phyloP scores from a whole-genome alignment of 2,888 invertebrate genomes.

The Mantis religiosa region DNA sequence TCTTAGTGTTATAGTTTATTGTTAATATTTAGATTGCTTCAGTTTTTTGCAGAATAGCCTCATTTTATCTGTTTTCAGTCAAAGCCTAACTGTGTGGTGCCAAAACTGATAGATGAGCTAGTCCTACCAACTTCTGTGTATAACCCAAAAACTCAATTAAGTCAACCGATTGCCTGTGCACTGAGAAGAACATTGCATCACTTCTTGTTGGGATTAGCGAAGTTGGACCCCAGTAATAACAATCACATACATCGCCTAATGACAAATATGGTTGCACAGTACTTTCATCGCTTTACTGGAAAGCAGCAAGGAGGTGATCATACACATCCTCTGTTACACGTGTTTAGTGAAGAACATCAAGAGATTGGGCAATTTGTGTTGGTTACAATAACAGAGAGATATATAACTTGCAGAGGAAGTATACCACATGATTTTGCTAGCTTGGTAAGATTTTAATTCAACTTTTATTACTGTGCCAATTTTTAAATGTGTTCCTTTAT shows the following conservation, averaged over 20 bases:
- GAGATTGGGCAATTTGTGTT: not conserved
- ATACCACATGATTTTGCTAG: not conserved
- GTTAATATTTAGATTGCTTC: too few relatives aligned
- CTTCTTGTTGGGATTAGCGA: conserved; percentile 50
- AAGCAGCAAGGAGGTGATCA: not conserved
- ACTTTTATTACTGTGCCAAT: not conserved
- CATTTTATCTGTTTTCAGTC: conserved; percentile 20
- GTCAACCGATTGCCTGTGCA: conserved; percentile 45
- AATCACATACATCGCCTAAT: conserved; percentile 48
- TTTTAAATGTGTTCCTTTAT: not conserved
- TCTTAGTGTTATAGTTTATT: too few relatives aligned
- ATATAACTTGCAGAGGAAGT: conserved; percentile 2
- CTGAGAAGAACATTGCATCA: conserved; percentile 52
- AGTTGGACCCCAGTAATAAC: conserved; percentile 47
- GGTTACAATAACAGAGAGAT: not conserved
- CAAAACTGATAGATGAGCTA: conserved; percentile 10
- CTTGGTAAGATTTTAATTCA: not conserved
- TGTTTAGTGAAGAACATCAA: not conserved
- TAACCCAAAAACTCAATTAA: conserved; percentile 33
- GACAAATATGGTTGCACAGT: conserved; percentile 46
- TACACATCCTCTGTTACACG: not conserved
- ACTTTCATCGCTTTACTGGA: not conserved
- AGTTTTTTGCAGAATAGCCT: too few relatives aligned
- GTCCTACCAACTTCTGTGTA: conserved; percentile 19
- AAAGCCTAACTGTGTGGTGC: conserved; percentile 23